Evolutionary conservation across 2,113 vertebrate species (phyloP), one percentile per base, ranked within the genome.

Genomic region (Platanista minor): DNA sequence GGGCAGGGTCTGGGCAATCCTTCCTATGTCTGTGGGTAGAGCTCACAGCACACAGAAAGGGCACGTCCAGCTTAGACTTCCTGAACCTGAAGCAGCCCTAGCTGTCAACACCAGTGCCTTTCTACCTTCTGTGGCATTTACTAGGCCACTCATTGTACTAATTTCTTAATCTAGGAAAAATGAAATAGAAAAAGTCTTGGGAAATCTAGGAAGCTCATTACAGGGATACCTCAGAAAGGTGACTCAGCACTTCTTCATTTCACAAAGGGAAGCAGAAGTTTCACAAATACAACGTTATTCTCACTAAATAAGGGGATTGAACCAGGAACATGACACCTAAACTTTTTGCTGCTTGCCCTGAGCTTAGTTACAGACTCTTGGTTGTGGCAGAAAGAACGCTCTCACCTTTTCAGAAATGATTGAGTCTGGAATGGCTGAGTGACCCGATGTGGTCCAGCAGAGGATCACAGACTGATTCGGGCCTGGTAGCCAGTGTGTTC

Each of bases 171-270:
- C 67, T 75, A 96, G 87, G 93, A 90, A 96, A 85, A 92, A 85
- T 77, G 75, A 94, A 78, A 59, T 91, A 72, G 77, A 97, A 75
- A 81, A 64, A 71, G 33, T 83, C 87, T 97, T 92, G 95, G 90
- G 97, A 97, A 96, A 97, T 92, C 71, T 96, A 78, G 91, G 90
- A 97, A 94, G 72, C 62, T 64, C 78, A 23, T 92, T 86, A 78
- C 91, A 94, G 57, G 74, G 90, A 93, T 74, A 80, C 17, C 49
- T 94, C 49, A 59, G 67, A 86, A 61, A 84, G n/a, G 31, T 95
- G 93, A 97, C 64, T 97, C 92, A 95, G 87, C 59, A 33, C 52
- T 41, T 88, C 71, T 78, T 62, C 57, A 61, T 97, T 91, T 72
- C 94, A 90, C 72, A 84, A 95, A 95, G 82, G 90, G 86, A 94